Base-by-base conservation (phyloP, 1,140 invertebrate genomes). In the Drosophila takahashii region DNA sequence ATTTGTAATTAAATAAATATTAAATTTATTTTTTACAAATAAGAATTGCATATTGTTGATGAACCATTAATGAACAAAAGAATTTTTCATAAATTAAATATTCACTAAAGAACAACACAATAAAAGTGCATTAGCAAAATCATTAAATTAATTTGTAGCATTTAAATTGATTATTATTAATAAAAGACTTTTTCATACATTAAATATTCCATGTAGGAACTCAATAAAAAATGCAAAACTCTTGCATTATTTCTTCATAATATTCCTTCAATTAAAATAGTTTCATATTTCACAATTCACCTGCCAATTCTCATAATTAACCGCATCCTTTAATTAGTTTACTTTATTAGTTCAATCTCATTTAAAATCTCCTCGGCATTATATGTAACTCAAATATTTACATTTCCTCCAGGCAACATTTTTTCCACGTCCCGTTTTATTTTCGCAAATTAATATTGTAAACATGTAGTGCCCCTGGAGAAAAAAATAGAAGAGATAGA, bases 391-490 rank as follows among this genome's bases (percentile, higher is more conserved):
- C 64, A 65, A 80, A 80, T 81, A 71, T 77, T 71, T 66, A 61
- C 44, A 72, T 36, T 77, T 64, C 27, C 27, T 34, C 11, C 27
- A 26, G 29, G 9, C 26, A 37, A 45, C 22, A 3, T 34, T 71
- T 65, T 69, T 34, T 2, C 18, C 16, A 2, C 13, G 3, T 4
- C n/a, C 11, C 15, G n/a, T n/a, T 32, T 39, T 71, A 66, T 77
- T 65, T 77, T 52, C 16, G 10, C 51, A 72, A 81, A 81, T 81
- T 81, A 81, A 72, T 81, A 48, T 65, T 41, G 56, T 65, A 77
- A 81, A 81, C 65, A 80, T 58, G 60, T 36, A 34, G 37, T 1
- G 36, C 18, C 10, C 16, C 53, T 26, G 13, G 15, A n/a, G 11
- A n/a, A 61, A 45, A 45, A 59, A 37, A 13, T 8, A 26, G 8